phyloP scores from a whole-genome alignment of 2,113 vertebrate species.

The Chunga burmeisteri region DNA sequence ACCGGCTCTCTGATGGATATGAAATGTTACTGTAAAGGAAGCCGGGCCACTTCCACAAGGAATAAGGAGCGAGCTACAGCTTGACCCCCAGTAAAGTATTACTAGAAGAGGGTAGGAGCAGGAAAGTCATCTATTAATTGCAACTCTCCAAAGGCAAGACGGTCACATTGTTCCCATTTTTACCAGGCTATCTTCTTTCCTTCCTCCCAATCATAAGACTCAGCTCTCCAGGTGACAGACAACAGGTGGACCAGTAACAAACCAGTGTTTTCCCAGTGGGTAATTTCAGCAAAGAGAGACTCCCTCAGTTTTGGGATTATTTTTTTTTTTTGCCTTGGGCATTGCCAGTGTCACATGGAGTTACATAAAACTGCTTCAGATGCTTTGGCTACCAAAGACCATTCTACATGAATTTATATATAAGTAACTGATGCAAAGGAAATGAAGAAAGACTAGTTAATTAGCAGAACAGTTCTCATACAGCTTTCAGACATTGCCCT shows the following conservation, averaged over 20 bases:
- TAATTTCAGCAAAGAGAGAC: neutral
- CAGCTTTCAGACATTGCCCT: neutral
- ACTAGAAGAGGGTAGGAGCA: neutral
- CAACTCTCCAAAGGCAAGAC: neutral
- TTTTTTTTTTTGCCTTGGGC: neutral
- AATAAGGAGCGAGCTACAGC: neutral
- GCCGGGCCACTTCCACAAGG: neutral
- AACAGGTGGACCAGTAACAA: neutral
- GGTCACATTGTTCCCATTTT: neutral
- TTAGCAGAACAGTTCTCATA: neutral
- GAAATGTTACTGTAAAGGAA: neutral
- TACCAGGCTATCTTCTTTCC: neutral
- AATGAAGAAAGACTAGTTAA: neutral
- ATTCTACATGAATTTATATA: neutral
- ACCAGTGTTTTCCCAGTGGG: neutral
- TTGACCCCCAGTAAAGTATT: neutral
- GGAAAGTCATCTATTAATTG: neutral
- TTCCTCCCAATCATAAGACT: neutral
- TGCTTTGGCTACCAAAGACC: neutral
- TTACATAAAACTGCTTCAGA: neutral
- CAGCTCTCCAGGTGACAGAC: neutral
- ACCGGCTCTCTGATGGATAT: neutral
- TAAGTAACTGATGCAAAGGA: neutral
- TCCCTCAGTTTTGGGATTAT: neutral
- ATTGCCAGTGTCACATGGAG: accelerated